A percentile compares a stretch with the other conserved stretches of the same genome.
phyloP scores from a whole-genome alignment of 1,140 invertebrate genomes.

The Phthorimaea operculella region DNA sequence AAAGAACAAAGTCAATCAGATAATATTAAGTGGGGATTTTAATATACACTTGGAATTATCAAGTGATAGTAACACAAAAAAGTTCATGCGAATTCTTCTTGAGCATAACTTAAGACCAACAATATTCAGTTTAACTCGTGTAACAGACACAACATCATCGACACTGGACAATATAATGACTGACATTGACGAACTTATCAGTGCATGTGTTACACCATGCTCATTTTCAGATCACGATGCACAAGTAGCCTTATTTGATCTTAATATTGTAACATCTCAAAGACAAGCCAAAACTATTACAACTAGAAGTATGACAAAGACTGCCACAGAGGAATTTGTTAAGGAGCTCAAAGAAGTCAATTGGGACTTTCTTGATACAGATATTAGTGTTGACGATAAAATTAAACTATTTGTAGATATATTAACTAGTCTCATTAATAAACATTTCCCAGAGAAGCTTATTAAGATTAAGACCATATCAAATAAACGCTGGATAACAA shows the following conservation, averaged over 20 bases:
- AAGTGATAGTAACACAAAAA: not conserved
- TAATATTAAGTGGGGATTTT: not conserved
- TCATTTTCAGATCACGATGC: conserved; percentile 7
- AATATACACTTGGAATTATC: not conserved
- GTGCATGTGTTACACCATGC: not conserved
- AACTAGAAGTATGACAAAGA: not conserved
- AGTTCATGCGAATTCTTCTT: no score
- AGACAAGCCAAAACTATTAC: not conserved
- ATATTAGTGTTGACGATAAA: conserved; percentile 2
- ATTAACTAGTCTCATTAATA: no score
- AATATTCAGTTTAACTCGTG: not conserved
- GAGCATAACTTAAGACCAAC: conserved; percentile 2
- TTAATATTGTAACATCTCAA: not conserved
- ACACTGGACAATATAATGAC: conserved; percentile 5
- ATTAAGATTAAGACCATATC: not conserved
- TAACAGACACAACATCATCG: not conserved
- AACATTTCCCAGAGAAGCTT: not conserved
- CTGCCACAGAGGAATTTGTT: not conserved
- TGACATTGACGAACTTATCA: not conserved
- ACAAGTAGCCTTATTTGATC: not conserved
- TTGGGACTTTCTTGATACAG: not conserved
- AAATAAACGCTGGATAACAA: not conserved
- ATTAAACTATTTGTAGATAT: conserved; percentile 1
- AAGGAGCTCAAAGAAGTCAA: not conserved
- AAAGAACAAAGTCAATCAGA: not conserved